Evolutionary conservation across 2,888 invertebrate species (phyloP), one percentile per base, ranked within the genome.

Genomic region (Tetragnatha montana): DNA sequence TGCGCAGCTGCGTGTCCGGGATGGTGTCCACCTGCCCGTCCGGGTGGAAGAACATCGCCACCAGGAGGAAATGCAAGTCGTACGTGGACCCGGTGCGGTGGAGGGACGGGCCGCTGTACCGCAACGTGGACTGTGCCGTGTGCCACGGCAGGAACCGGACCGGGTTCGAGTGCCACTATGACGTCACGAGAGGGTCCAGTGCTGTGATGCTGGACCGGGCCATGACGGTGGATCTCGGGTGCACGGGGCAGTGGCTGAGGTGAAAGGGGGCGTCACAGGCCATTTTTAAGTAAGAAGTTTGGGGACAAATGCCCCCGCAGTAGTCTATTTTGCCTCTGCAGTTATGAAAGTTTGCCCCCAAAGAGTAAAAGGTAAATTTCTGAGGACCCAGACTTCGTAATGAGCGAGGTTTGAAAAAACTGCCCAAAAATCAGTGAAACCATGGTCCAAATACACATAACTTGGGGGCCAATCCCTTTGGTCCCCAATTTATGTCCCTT

Each of bases 1-100:
- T 60, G 19, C 81, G 89, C 6, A 69, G 75, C 7, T 89, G 89
- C 35, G 19, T 75, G 1, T 50, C 85, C 0, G 75, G 69, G 0
- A 89, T 85, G 85, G 81, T 89, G 12, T 85, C 89, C 17, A 71
- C 81, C 0, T 89, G 85, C 22, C 89, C 89, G 1, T 49, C 50
- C 1, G 81, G 81, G 0, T 89, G 89, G 89, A 73, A 51, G 47
- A 60, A 78, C 60, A 89, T 89, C 0, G 50, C 85, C 0, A 81
- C 76, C 7, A 69, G 85, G 10, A 60, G 89, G 8, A 71, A 71
- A 14, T 89, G 89, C 68, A 89, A 89, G 47, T 89, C 89, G 0
- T 89, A 89, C 12, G 85, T 89, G 10, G 89, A 89, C 50, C 89
- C 89, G 4, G 70, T 89, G 0, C 22, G 81, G 10, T 89, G 85